Evolutionary conservation across 30 jellyfish, hydroid and myxozoan species (phyloP).

Genomic region (Turritopsis dohrnii): DNA sequence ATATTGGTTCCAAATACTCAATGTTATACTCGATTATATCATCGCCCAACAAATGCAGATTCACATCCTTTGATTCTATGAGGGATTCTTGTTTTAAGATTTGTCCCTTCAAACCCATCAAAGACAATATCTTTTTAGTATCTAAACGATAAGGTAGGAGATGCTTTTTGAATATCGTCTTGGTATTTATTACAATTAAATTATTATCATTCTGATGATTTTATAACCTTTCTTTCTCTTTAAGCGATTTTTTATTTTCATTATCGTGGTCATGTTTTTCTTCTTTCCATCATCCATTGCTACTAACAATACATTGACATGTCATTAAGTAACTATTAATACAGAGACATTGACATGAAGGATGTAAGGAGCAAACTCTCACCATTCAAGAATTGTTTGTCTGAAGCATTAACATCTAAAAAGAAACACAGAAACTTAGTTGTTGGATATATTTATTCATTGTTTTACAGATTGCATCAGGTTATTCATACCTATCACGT

Average conservation of each 20-base stretch:
- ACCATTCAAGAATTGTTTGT: background rate
- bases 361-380: background rate
- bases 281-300: background rate
- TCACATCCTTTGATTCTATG: background rate
- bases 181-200: background rate
- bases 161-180: background rate
- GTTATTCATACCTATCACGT: background rate
- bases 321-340: background rate
- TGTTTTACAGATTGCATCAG: too few relatives aligned
- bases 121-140: background rate
- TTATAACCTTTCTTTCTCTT: background rate
- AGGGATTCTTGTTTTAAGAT: background rate
- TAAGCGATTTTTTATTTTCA: background rate
- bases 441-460: background rate
- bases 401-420: background rate
- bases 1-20: background rate
- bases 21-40: constrained; percentile 11
- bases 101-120: background rate
- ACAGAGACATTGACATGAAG: background rate
- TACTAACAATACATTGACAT: background rate
- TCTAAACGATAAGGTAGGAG: background rate
- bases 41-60: background rate
- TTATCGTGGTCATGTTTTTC: background rate
- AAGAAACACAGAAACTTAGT: background rate
- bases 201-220: too few relatives aligned